Base-by-base conservation (phyloP, 2,888 invertebrate species). In the Spodoptera picta region DNA sequence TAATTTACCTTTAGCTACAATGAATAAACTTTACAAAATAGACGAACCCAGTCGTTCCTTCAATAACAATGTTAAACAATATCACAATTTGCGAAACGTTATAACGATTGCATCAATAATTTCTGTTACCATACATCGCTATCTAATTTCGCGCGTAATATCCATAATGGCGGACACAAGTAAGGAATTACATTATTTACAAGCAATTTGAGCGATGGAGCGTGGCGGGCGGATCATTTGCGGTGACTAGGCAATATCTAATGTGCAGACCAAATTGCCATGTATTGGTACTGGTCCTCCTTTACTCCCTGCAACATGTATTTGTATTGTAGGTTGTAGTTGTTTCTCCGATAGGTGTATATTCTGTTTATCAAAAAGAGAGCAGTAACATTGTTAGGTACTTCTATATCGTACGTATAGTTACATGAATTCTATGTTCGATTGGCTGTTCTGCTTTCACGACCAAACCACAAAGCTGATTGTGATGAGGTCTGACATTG, bases 111-210 rank as follows among this genome's bases (percentile, higher is more conserved):
- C 56, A 27, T 69, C 54, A 54, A 61, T 52, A 67, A 44, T 55
- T 68, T 71, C 75, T 52, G 43, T 58, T 58, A 55, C 69, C 69
- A 74, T 71, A 69, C 58, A 71, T 59, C 62, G 58, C 71, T 65
- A 63, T 77, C 51, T 66, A 62, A 75, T 77, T 73, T 69, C 50
- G 56, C 57, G 57, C 59, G 61, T 78, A 69, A 75, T 72, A 69
- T 12, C 46, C 56, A 62, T 79, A 76, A 70, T 67, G 63, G 56
- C 44, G 61, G 61, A 56, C 54, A 69, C 64, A 77, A 69, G 73
- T 60, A 50, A 55, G 52, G 69, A 63, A 67, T 72, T 65, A 73
- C 75, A 69, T 72, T 72, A 72, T 72, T 74, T 72, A 69, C 65
- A 61, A 66, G 73, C 77, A 67, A 78, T 79, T 74, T 70, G 63